A percentile compares a stretch with the other conserved stretches of the same genome.
phyloP scores from a whole-genome alignment of 2,797 vertebrate genomes.

The Capromys pilorides region DNA sequence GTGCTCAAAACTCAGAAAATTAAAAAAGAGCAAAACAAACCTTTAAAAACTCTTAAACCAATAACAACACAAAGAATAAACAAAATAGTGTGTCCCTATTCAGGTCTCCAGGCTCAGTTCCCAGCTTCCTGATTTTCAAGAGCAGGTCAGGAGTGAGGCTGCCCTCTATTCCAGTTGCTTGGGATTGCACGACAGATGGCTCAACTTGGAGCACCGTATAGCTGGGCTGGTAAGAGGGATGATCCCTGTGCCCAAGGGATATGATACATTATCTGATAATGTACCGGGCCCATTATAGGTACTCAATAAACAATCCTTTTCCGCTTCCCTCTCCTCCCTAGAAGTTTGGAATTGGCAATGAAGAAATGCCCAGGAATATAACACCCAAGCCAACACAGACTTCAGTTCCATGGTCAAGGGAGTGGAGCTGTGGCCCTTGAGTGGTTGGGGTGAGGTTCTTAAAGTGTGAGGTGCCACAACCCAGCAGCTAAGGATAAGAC shows the following conservation, averaged over 20 bases:
- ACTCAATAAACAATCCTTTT: not conserved
- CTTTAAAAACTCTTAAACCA: not conserved
- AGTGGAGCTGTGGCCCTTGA: not conserved
- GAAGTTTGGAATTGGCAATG: rapidly evolving
- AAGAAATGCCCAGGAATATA: not conserved
- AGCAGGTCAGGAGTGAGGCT: not conserved
- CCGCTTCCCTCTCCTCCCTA: rapidly evolving
- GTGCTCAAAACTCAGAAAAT: not conserved
- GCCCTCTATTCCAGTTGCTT: rapidly evolving
- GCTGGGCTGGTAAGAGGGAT: not conserved
- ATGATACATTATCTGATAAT: no score
- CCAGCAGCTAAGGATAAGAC: not conserved
- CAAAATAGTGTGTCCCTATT: not conserved
- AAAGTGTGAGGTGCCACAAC: not conserved
- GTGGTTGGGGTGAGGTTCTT: not conserved
- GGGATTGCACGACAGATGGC: not conserved
- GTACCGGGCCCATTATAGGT: rapidly evolving
- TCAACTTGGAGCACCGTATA: rapidly evolving
- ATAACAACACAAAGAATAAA: not conserved
- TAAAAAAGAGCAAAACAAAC: not conserved
- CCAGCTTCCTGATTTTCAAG: not conserved
- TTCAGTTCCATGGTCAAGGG: not conserved
- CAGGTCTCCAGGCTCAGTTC: not conserved
- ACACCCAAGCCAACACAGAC: not conserved
- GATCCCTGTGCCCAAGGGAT: not conserved